These are phyloP conservation scores for Mesoclemmys tuberculata DNA, from an alignment of 2,113 vertebrate genomes.

Conservation along the genomic window DNA sequence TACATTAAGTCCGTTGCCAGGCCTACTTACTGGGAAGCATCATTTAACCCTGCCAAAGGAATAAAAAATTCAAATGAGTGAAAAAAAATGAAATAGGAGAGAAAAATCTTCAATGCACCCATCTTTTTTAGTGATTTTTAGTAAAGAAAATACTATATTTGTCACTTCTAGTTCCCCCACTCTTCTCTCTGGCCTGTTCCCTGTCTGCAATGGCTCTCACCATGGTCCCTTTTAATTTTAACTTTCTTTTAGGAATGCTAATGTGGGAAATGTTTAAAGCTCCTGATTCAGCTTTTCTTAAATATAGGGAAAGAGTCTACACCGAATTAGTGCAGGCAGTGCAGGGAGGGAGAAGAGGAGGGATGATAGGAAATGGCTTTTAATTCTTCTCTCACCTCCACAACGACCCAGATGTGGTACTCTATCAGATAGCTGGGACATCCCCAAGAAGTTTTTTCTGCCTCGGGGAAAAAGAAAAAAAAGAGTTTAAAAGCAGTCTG, in stretches of 20 bases:
- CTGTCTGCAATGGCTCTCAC: not conserved
- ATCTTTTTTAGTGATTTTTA: not conserved
- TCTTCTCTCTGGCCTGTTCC: not conserved
- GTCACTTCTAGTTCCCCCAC: not conserved
- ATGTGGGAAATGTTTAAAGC: not conserved
- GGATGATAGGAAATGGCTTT: accelerated
- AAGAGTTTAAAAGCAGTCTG: not conserved
- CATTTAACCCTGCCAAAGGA: not conserved
- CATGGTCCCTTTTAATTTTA: not conserved
- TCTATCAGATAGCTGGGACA: not conserved
- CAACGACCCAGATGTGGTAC: not conserved
- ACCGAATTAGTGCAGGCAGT: not conserved
- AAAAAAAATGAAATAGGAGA: accelerated
- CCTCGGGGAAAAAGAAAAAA: not conserved
- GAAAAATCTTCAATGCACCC: accelerated
- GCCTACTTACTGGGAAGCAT: not conserved
- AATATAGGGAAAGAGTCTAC: not conserved
- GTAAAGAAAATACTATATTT: not conserved
- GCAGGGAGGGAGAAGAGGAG: not conserved
- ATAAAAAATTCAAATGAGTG: not conserved
- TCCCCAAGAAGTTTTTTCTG: not conserved
- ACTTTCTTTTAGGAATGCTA: not conserved
- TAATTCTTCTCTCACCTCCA: not conserved
- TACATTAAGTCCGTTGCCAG: not conserved
- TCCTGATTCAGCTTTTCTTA: not conserved